Evolutionary conservation across 2,888 invertebrate genomes (phyloP), one percentile per base, ranked within the genome.

Genomic region (Ceriagrion tenellum): DNA sequence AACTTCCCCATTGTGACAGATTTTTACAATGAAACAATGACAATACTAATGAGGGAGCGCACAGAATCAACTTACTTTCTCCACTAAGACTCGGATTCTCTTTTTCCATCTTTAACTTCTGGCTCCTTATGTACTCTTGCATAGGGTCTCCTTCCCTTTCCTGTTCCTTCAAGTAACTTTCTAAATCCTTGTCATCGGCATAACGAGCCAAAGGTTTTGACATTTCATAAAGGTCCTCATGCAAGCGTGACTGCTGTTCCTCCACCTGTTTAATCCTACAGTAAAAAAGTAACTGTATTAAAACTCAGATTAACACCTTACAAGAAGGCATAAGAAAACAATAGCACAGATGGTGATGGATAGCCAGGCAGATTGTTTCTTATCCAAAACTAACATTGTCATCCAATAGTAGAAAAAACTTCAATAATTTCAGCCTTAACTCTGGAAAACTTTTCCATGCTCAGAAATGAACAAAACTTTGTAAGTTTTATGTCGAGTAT

Each of bases 131-230:
- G 96, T 99, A 99, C 91, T 98, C 98, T 95, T 99, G 97, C 99
- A 99, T 99, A 0, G 99, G 99, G 97, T 99, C 99, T 0, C 99
- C 99, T 0, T 98, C 98, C 95, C 98, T 97, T 96, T 99, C 98
- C 95, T 98, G 97, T 12, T 98, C 98, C 95, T 98, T 98, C 63
- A 99, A 97, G 96, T 98, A 97, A 2, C 97, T 97, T 96, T 99
- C 99, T 96, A 99, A 97, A 97, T 99, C 99, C 55, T 97, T 97
- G 96, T 99, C 99, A 96, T 99, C 98, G 6, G 98, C 98, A 96
- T 99, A 98, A 59, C 99, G 97, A 0, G 99, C 99, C 95, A 99
- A 97, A 0, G 99, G 99, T 96, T 99, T 99, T 55, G 98, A 97
- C 96, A 99, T 98, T 96, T 99, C 99, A 96, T 99, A 98, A 0